Evolutionary conservation across 2,797 vertebrate genomes (phyloP), one percentile per base, ranked within the genome.

Genomic region (Siniperca undulata): DNA sequence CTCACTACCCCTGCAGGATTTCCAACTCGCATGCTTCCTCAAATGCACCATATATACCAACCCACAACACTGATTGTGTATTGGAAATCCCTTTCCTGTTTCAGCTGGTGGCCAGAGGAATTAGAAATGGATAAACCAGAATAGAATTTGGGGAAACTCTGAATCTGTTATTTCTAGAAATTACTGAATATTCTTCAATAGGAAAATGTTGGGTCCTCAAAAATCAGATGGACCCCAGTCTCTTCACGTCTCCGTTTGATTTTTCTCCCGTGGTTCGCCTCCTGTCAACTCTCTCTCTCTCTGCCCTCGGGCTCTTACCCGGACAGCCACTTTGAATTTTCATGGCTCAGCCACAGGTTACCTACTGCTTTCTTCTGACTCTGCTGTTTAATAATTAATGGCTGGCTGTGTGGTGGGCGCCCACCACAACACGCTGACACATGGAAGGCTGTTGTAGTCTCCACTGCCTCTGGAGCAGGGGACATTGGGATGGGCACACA

Each of bases 381-480:
- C 44, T 36, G 56, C 88, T 92, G 86, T 89, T 93, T 79, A 93
- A 94, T 93, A 91, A 91, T 95, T 83, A 91, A 94, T 91, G 77
- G n/a, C 81, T 19, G 75, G 38, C 70, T 10, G 86, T 87, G 84
- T 74, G 78, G 68, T 82, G 82, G 73, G 79, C 55, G 27, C 82
- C 68, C 73, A 50, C 42, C 7, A 61, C 71, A 77, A 82, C 83
- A 66, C 65, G 7, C 82, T 88, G 80, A 89, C 87, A 84, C 86
- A 73, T 34, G 24, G 78, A 81, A 65, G 75, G 66, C 76, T 69
- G 74, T 80, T 86, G 86, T 85, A 80, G 88, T 81, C 74, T 88
- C 80, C 22, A 4, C 75, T 75, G 83, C 71, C 56, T 83, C 50
- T 80, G 79, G 80, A 82, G 88, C 71, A 55, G 77, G 73, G 84